A percentile compares a stretch with the other conserved stretches of the same genome.
phyloP scores from a whole-genome alignment of 2,888 invertebrate genomes.

The Thumatha senex region DNA sequence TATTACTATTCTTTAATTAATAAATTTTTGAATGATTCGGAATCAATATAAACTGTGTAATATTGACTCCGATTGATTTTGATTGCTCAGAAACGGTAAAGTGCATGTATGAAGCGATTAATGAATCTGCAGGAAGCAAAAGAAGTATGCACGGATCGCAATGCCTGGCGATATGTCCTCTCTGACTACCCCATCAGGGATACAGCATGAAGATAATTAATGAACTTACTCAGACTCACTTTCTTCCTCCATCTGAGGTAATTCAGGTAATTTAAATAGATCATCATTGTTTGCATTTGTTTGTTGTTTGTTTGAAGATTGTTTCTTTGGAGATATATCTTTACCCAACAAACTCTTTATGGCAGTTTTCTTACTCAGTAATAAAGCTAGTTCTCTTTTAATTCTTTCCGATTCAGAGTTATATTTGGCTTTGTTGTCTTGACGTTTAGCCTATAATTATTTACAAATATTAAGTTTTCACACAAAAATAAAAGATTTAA shows the following conservation, averaged over 20 bases:
- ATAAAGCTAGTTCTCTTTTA: constrained; percentile 88
- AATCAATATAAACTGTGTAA: too few species aligned
- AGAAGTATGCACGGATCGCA: too few species aligned
- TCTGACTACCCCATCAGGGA: too few species aligned
- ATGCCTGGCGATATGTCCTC: too few species aligned
- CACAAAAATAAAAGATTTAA: too few species aligned
- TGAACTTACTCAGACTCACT: constrained; percentile 76
- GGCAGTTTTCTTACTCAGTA: constrained; percentile 90
- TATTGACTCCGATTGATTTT: too few species aligned
- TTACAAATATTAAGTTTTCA: neutral
- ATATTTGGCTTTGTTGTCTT: constrained; percentile 88
- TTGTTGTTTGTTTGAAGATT: constrained; percentile 64
- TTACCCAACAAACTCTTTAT: constrained; percentile 87
- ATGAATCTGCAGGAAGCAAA: too few species aligned
- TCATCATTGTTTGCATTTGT: constrained; percentile 70
- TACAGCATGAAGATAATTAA: too few species aligned
- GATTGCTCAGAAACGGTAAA: too few species aligned
- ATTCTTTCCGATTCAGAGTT: constrained; percentile 88
- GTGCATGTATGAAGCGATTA: too few species aligned
- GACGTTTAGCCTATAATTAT: constrained; percentile 87
- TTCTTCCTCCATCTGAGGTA: constrained; percentile 59
- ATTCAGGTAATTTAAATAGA: constrained; percentile 86
- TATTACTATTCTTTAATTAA: too few species aligned
- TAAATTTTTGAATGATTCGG: too few species aligned
- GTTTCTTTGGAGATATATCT: constrained; percentile 75